Conservation (phyloP, 92 coral and sea anemone genomes). For the Porites lobata region DNA sequence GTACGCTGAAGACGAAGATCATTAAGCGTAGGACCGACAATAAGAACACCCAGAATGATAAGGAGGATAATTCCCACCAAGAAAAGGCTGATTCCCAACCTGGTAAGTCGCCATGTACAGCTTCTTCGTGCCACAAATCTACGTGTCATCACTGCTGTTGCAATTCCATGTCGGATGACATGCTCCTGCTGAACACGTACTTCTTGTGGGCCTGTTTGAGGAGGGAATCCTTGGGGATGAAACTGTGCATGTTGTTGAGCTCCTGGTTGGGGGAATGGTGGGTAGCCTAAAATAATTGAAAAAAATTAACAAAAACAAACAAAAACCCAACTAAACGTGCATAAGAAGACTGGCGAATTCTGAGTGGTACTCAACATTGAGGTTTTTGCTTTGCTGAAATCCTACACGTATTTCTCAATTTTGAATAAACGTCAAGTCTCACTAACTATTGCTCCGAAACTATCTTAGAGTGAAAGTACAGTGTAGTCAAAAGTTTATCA, state of each 20-base stretch:
- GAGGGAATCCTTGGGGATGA: conserved; percentile 8
- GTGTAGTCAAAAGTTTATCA: no score
- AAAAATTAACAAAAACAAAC: background rate
- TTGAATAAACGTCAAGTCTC: no score
- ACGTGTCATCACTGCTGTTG: background rate
- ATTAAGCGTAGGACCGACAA: conserved; percentile 63
- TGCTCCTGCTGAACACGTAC: conserved; percentile 6
- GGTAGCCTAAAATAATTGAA: background rate
- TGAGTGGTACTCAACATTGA: no score
- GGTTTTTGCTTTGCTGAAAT: no score
- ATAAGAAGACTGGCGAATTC: background rate
- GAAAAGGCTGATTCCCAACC: conserved; percentile 12
- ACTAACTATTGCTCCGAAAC: no score
- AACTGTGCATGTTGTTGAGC: background rate
- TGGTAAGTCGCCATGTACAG: conserved; percentile 24
- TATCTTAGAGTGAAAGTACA: no score
- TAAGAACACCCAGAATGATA: conserved; percentile 58
- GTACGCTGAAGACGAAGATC: conserved; percentile 51
- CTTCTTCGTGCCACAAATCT: background rate
- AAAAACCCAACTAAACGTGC: background rate
- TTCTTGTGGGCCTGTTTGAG: background rate
- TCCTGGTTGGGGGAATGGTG: conserved; percentile 20
- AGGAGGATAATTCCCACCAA: conserved; percentile 46
- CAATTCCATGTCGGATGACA: conserved; percentile 17
- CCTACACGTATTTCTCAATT: no score